A percentile compares a stretch with the other conserved stretches of the same genome.
These are phyloP conservation scores for Fistularia commersonii DNA, from an alignment of 2,797 vertebrate genomes.

Conservation along the genomic window DNA sequence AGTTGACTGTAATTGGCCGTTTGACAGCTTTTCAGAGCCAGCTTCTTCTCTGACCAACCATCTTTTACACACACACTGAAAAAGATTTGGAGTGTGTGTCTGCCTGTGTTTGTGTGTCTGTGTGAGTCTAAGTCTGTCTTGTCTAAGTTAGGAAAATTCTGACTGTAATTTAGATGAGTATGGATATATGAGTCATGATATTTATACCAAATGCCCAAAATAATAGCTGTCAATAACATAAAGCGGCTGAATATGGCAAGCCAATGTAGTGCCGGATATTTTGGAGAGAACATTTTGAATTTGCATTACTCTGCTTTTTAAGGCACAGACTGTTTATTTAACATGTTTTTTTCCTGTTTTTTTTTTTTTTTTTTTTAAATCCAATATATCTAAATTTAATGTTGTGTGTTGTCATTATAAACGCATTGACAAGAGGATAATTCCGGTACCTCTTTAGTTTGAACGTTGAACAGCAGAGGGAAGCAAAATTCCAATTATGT, in stretches of 20 bases:
- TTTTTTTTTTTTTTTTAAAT: not conserved
- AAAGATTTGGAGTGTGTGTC: conserved; percentile 21
- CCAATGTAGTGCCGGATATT: not conserved
- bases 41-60: conserved; percentile 36
- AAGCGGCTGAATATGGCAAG: not conserved
- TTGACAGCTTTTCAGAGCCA: conserved; percentile 57
- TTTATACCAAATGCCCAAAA: not conserved
- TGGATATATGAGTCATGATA: conserved; percentile 19
- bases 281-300: not conserved
- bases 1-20: conserved; percentile 45
- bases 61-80: conserved; percentile 42
- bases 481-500: conserved; percentile 49
- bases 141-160: conserved; percentile 35
- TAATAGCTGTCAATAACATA: not conserved
- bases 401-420: no score
- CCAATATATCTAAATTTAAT: no score
- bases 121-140: conserved; percentile 11
- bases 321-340: no score
- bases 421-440: no score
- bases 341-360: not conserved
- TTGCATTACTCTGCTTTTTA: not conserved
- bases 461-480: conserved; percentile 61
- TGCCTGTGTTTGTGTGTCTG: conserved; percentile 9
- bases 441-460: conserved; percentile 14
- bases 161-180: conserved; percentile 38